phyloP scores from a whole-genome alignment of 2,888 invertebrate genomes.

The Dasypogon diadema region DNA sequence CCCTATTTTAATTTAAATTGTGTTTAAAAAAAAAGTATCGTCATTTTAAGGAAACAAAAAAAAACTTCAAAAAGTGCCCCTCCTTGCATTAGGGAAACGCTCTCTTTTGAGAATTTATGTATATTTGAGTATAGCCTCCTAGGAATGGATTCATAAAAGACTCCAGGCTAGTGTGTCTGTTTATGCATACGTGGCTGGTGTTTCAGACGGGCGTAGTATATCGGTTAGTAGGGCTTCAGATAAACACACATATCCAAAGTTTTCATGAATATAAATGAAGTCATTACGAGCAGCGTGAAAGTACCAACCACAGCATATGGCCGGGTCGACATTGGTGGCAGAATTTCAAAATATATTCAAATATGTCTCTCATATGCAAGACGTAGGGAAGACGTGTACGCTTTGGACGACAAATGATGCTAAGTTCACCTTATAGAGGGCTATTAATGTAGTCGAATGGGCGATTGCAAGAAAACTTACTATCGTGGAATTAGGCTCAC shows the following conservation, averaged over 20 bases:
- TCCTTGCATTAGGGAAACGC: conserved; percentile 23
- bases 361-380: conserved; percentile 31
- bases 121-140: conserved; percentile 23
- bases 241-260: conserved; percentile 56
- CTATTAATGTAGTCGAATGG: conserved; percentile 7
- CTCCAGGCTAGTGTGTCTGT: not conserved
- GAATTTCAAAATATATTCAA: conserved; percentile 31
- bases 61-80: conserved; percentile 31
- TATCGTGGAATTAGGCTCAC: not conserved
- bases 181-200: conserved; percentile 24
- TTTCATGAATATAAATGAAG: conserved; percentile 57
- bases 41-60: too few relatives aligned
- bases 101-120: conserved; percentile 22
- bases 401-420: conserved; percentile 12
- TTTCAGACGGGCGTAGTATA: conserved; percentile 29
- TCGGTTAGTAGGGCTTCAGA: conserved; percentile 56
- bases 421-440: conserved; percentile 23
- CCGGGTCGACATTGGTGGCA: not conserved
- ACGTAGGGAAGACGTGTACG: conserved; percentile 16
- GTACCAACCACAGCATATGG: conserved; percentile 49
- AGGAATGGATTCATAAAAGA: not conserved
- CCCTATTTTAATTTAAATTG: conserved; percentile 25
- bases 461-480: conserved; percentile 14
- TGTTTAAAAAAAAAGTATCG: conserved; percentile 6
- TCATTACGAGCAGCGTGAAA: conserved; percentile 56